phyloP scores from a whole-genome alignment of 2,113 vertebrate genomes.

The Tamias sibiricus region DNA sequence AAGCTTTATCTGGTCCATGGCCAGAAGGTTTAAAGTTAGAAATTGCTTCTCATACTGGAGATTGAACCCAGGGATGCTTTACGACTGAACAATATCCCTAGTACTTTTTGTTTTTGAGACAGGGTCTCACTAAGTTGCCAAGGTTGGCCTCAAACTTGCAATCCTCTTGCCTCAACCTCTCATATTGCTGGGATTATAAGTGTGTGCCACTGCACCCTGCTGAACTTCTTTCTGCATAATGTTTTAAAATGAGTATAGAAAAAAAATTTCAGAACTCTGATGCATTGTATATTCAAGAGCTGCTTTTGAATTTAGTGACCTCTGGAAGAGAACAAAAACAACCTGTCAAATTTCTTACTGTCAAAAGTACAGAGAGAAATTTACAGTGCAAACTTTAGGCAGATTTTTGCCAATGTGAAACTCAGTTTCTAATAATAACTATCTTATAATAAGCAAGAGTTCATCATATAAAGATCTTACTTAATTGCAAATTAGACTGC shows the following conservation, averaged over 20 bases:
- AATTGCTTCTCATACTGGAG: neutral
- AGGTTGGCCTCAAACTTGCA: no score
- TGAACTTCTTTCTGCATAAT: neutral
- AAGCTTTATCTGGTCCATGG: neutral
- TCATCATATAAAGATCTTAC: neutral
- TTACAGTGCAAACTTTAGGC: neutral
- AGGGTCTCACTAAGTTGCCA: no score
- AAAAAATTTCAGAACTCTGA: neutral
- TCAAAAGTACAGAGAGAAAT: constrained; percentile 47
- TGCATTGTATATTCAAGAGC: neutral
- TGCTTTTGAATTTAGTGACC: neutral
- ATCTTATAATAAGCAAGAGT: constrained; percentile 14
- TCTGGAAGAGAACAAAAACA: constrained; percentile 1
- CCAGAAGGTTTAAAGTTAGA: constrained; percentile 20
- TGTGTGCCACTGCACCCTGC: no score
- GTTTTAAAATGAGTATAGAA: constrained; percentile 13
- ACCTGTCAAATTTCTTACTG: constrained; percentile 8
- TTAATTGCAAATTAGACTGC: neutral
- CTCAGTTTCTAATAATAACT: constrained; percentile 5
- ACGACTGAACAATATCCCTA: no score
- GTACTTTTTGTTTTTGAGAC: no score
- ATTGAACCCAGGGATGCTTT: no score
- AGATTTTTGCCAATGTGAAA: neutral
- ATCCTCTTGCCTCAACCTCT: no score
- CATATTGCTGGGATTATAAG: no score